Evolutionary conservation across 2,888 invertebrate genomes (phyloP).

Genomic region (Chouioia cunea): DNA sequence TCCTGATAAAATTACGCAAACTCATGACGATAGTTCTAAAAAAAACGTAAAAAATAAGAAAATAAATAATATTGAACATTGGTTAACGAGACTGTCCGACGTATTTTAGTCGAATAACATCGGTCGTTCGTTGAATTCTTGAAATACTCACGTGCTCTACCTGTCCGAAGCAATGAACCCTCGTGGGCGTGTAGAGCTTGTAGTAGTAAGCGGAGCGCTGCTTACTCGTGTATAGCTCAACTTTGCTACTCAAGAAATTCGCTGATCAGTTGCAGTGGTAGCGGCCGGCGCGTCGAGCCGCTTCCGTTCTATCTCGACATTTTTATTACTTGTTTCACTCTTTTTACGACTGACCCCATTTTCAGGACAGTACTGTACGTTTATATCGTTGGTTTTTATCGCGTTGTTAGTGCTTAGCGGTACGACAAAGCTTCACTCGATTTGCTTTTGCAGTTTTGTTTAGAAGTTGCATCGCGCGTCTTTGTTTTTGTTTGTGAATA

Average conservation of each 20-base stretch:
- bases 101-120: too few relatives aligned
- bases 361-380: neutral
- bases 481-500: too few relatives aligned
- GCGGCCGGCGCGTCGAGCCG: constrained; percentile 52
- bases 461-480: too few relatives aligned
- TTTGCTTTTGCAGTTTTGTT: neutral
- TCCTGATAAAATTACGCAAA: too few relatives aligned
- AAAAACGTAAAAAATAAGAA: too few relatives aligned
- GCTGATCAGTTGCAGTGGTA: constrained; percentile 62
- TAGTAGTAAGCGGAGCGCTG: constrained; percentile 60
- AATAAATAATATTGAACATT: too few relatives aligned
- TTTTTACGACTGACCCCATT: constrained; percentile 11
- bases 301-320: neutral
- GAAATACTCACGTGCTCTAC: too few relatives aligned
- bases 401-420: constrained; percentile 11
- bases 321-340: neutral
- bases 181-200: constrained; percentile 17
- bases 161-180: too few relatives aligned
- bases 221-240: constrained; percentile 51
- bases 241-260: constrained; percentile 53
- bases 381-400: neutral
- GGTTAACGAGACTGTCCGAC: too few relatives aligned
- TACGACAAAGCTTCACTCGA: constrained; percentile 18
- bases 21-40: too few relatives aligned
- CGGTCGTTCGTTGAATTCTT: too few relatives aligned